Percentiles rank a stretch among this genome's conserved stretches.
These are phyloP conservation scores for Protosalanx chinensis DNA, from an alignment of 2,797 vertebrate species.

Conservation along the genomic window DNA sequence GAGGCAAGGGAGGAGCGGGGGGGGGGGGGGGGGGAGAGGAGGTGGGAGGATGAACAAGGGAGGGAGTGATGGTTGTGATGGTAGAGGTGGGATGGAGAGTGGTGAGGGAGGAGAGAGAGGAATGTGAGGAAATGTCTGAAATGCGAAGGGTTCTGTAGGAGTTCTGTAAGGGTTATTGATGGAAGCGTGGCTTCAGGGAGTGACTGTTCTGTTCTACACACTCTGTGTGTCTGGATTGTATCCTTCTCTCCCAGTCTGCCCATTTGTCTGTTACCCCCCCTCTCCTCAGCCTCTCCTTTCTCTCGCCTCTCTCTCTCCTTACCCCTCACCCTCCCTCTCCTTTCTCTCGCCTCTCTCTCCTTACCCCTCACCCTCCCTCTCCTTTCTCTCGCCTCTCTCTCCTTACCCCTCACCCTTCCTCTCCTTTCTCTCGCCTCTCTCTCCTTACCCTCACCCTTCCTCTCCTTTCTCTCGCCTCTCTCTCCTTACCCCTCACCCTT, in stretches of 20 bases:
- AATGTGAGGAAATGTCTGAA: neutral
- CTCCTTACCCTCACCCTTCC: neutral
- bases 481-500: neutral
- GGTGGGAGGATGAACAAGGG: conserved; percentile 13
- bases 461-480: neutral
- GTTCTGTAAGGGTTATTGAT: neutral
- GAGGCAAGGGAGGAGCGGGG: conserved; percentile 22
- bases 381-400: neutral
- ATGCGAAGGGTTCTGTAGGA: conserved; percentile 18
- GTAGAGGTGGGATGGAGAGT: conserved; percentile 14
- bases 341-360: no score
- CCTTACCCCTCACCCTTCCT: no score
- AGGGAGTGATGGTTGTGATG: neutral
- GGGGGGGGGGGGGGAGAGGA: conserved; percentile 16
- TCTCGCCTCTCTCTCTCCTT: neutral
- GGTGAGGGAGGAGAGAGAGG: conserved; percentile 27
- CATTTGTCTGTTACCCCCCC: neutral
- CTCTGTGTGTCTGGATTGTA: no score
- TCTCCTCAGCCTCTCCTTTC: neutral
- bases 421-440: no score
- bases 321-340: neutral
- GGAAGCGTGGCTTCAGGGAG: neutral
- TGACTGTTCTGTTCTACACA: neutral
- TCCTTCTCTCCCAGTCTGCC: no score
- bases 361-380: neutral